These are phyloP conservation scores for Pseudois nayaur DNA, from an alignment of 2,113 vertebrate species.

Conservation along the genomic window DNA sequence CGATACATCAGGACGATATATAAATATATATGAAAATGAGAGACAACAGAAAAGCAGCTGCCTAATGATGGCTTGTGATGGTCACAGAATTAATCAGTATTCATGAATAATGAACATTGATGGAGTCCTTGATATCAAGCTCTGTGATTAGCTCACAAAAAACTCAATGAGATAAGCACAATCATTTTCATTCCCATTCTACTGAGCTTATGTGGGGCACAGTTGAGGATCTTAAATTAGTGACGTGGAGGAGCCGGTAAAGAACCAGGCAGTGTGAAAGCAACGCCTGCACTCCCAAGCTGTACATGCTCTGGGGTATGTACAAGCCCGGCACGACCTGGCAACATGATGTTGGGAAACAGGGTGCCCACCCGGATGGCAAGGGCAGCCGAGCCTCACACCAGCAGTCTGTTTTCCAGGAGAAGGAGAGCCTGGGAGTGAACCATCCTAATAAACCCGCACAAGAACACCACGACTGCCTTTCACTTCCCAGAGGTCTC, in stretches of 20 bases:
- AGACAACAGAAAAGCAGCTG: neutral
- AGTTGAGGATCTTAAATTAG: neutral
- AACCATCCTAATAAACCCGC: neutral
- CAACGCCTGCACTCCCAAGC: neutral
- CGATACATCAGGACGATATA: neutral
- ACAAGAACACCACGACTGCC: neutral
- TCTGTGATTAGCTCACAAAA: neutral
- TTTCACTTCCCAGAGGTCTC: neutral
- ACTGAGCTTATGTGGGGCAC: neutral
- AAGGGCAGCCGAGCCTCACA: neutral
- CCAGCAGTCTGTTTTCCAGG: neutral
- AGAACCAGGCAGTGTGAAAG: neutral
- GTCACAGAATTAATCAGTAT: neutral
- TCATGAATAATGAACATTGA: neutral
- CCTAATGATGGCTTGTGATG: neutral
- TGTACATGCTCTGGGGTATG: accelerated
- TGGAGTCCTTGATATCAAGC: neutral
- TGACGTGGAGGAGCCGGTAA: neutral
- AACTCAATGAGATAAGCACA: neutral
- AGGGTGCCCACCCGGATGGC: neutral
- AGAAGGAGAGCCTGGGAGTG: neutral
- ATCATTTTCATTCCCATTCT: neutral
- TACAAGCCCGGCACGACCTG: neutral
- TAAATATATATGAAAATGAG: neutral
- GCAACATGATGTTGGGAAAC: neutral